These are phyloP conservation scores for Anolis apletophallus DNA, from an alignment of 2,797 vertebrate genomes.

Conservation along the genomic window DNA sequence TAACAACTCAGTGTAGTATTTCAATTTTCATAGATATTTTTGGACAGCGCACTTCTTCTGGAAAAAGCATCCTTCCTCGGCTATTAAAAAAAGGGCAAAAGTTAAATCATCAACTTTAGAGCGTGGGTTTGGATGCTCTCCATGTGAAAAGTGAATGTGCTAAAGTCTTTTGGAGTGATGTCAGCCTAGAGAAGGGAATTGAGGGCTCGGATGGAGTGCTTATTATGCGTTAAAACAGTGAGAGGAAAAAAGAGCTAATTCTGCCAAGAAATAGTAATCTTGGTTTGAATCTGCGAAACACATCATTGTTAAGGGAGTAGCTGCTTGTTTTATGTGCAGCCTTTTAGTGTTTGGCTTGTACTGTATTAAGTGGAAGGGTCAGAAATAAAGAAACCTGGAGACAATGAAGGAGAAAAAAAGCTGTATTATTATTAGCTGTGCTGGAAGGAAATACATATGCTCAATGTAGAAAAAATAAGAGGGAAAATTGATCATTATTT, in stretches of 20 bases:
- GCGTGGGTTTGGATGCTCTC: not conserved
- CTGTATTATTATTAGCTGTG: too few relatives aligned
- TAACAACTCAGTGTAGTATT: not conserved
- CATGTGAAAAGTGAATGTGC: not conserved
- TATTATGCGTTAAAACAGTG: slow-evolving; percentile 1
- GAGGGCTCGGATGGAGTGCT: not conserved
- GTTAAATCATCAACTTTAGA: not conserved
- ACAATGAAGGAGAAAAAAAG: too few relatives aligned
- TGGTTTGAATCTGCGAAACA: slow-evolving; percentile 11
- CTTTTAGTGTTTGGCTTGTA: slow-evolving; percentile 1
- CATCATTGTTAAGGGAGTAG: slow-evolving; percentile 1
- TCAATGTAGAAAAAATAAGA: not conserved
- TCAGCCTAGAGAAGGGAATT: not conserved
- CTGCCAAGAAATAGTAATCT: slow-evolving; percentile 7
- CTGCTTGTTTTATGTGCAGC: not conserved
- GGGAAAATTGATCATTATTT: not conserved
- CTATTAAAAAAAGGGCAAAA: not conserved
- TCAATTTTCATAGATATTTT: not conserved
- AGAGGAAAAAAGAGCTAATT: not conserved
- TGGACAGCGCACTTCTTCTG: not conserved
- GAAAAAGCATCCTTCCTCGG: not conserved
- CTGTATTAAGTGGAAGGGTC: not conserved
- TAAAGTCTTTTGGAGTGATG: not conserved
- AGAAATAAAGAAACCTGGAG: not conserved
- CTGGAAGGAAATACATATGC: not conserved